Conservation (phyloP, 2,113 vertebrate genomes). For the Hoplias malabaricus region DNA sequence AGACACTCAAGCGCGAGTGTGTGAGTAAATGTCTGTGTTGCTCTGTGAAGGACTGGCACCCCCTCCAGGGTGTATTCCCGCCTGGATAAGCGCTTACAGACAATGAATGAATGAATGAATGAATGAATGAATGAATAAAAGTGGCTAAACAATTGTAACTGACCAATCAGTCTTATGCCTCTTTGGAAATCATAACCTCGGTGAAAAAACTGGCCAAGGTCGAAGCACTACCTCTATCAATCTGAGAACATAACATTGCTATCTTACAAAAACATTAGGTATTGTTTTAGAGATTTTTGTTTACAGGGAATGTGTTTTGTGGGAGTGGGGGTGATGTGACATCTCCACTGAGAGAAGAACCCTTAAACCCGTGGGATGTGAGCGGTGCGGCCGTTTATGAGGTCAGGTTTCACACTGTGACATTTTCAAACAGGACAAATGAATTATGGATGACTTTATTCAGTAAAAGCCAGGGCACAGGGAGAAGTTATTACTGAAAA, state of each 20-base stretch:
- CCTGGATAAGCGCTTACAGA: no score
- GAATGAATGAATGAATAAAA: no score
- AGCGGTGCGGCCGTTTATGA: conserved; percentile 20
- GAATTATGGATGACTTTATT: conserved; percentile 44
- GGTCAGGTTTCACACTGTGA: conserved; percentile 19
- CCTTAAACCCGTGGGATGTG: conserved; percentile 2
- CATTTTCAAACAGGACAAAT: conserved; percentile 42
- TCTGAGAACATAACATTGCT: no score
- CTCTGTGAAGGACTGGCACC: no score
- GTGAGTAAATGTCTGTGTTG: no score
- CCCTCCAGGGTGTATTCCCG: no score
- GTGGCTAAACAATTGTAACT: no score
- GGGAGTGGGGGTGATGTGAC: background rate
- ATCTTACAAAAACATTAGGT: no score
- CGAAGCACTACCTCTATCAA: background rate
- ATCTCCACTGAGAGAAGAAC: background rate
- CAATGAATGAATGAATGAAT: no score
- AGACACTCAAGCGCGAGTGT: no score
- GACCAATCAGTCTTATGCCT: no score
- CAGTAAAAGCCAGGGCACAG: conserved; percentile 7
- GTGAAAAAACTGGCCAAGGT: background rate
- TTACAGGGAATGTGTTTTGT: background rate
- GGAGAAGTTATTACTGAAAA: background rate
- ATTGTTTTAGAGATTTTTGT: no score
- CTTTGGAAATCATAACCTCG: background rate